Base-by-base conservation (phyloP, 1,140 invertebrate species). In the Wiebesia pumilae region DNA sequence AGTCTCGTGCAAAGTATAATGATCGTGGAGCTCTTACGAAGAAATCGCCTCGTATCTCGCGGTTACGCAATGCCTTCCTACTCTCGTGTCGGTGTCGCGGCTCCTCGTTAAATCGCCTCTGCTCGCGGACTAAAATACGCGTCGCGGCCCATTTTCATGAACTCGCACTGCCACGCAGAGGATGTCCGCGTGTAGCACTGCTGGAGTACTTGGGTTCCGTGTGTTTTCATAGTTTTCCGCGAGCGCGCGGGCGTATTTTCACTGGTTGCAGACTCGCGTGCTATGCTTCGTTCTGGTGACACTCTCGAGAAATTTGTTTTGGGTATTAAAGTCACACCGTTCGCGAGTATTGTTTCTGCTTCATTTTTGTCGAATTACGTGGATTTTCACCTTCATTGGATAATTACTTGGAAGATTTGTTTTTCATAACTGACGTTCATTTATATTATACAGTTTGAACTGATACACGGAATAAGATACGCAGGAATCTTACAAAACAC, bases 101-200 rank as follows among this genome's bases (percentile, higher is more conserved):
- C 38, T 51, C 77, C 12, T 58, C 77, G n/a, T 47, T 79, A n/a
- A 79, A 58, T 58, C 77, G 77, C 47, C 21, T 19, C 43, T 43
- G 38, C 24, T 35, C n/a, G 79, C 30, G 79, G 35, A 81, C 67
- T 81, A 65, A 79, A 79, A 79, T 47, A 58, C 3, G 14, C 40
- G 27, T 27, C 30, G 16, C 51, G 51, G 16, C 9, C 16, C 7
- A 16, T 16, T 54, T 54, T 54, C 51, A 54, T 62, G 24, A 62
- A 27, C 4, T 21, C 21, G 24, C 58, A 14, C 43, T 47, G 43
- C 43, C 6, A 14, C 43, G 43, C 6, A 62, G 58, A 43, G 27
- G 38, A 43, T 43, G 14, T n/a, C 24, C 35, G 69, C 33, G 69
- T 71, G 16, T 0, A 7, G 6, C 19, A 7, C 19, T 7, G 10